phyloP scores from a whole-genome alignment of 2,113 vertebrate species.

The Urocolius indicus region DNA sequence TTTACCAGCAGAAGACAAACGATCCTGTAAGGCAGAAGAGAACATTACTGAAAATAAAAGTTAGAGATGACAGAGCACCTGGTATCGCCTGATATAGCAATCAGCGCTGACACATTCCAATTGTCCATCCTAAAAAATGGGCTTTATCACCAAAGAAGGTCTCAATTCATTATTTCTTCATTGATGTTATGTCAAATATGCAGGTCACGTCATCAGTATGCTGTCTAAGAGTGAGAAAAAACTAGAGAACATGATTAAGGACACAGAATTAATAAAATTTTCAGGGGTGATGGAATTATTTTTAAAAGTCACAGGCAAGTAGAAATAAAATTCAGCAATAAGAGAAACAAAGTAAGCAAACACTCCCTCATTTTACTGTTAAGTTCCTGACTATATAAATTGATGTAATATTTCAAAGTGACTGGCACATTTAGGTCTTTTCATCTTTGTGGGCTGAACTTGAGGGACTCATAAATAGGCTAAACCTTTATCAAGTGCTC shows the following conservation, averaged over 20 bases:
- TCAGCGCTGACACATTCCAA: conserved; percentile 38
- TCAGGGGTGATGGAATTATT: conserved; percentile 11
- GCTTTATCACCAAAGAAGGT: conserved; percentile 47
- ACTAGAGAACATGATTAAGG: neutral
- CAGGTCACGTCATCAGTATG: conserved; percentile 35
- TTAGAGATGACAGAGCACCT: conserved; percentile 61
- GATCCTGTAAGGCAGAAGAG: conserved; percentile 31
- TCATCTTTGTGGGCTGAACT: neutral
- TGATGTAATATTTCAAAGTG: conserved; percentile 23
- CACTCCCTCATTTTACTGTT: neutral
- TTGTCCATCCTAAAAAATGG: conserved; percentile 59
- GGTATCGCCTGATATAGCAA: conserved; percentile 45
- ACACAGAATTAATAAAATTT: conserved; percentile 8
- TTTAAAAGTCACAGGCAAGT: conserved; percentile 22
- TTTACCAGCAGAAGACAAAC: conserved; percentile 65
- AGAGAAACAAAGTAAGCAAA: neutral
- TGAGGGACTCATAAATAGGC: neutral
- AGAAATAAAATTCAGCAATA: conserved; percentile 16
- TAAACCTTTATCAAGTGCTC: neutral
- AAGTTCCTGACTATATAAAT: neutral
- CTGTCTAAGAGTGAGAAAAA: neutral
- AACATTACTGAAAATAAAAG: conserved; percentile 65
- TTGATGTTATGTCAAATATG: conserved; percentile 60
- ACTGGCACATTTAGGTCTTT: neutral
- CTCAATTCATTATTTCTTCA: conserved; percentile 66